These are phyloP conservation scores for Papilio polyxenes DNA, from an alignment of 1,140 invertebrate genomes.

Conservation along the genomic window DNA sequence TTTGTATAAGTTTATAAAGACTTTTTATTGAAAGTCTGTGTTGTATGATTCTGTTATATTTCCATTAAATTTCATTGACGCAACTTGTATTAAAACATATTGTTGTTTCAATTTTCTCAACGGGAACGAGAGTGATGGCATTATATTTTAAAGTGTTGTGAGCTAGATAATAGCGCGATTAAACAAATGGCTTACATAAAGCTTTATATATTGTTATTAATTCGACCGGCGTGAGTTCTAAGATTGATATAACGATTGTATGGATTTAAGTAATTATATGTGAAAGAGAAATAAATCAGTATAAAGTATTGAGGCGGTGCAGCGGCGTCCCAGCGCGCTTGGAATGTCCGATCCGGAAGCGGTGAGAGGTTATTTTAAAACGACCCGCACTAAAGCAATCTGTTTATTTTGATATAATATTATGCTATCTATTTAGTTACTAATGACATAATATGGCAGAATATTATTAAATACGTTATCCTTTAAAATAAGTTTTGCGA, in stretches of 20 bases:
- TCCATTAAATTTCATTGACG: background rate
- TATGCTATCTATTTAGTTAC: background rate
- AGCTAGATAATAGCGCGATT: background rate
- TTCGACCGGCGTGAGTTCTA: background rate
- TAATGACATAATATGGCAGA: no score
- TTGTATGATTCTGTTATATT: background rate
- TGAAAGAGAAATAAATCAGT: conserved; percentile 35
- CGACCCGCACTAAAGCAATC: background rate
- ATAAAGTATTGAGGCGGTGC: conserved; percentile 32
- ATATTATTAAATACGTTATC: no score
- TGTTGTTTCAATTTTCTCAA: background rate
- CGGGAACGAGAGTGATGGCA: background rate
- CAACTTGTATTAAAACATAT: background rate
- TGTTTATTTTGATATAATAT: background rate
- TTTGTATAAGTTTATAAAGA: background rate
- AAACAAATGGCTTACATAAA: conserved; percentile 31
- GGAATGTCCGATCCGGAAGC: conserved; percentile 39
- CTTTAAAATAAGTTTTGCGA: no score
- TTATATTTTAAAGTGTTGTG: background rate
- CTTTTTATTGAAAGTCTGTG: background rate
- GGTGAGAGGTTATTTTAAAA: conserved; percentile 36
- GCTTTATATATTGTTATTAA: conserved; percentile 29
- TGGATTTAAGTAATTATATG: conserved; percentile 31
- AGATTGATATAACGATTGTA: conserved; percentile 29
- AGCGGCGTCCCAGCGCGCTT: background rate